phyloP scores from a whole-genome alignment of 2,113 vertebrate species.

The Antennarius striatus region DNA sequence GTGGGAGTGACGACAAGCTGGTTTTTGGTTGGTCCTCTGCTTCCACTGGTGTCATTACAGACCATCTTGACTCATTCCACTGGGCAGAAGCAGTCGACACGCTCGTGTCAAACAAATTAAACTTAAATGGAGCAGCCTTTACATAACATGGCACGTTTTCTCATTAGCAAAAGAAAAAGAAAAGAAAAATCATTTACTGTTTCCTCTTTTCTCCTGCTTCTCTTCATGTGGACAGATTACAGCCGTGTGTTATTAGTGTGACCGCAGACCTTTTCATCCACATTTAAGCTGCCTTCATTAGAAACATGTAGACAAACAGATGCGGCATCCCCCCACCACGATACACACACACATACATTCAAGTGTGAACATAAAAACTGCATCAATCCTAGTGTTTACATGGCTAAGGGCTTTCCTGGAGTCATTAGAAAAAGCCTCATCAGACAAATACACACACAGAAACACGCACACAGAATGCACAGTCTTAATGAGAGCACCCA shows the following conservation, averaged over 20 bases:
- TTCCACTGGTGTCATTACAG: conserved; percentile 33
- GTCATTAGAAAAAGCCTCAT: conserved; percentile 34
- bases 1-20: not conserved
- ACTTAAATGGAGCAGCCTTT: conserved; percentile 65
- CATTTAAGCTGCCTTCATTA: conserved; percentile 52
- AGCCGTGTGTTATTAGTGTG: conserved; percentile 47
- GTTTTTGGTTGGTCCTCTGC: conserved; percentile 11
- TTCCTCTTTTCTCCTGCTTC: conserved; percentile 31
- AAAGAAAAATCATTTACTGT: conserved; percentile 36
- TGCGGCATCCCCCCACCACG: conserved; percentile 11
- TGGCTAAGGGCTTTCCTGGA: conserved; percentile 40
- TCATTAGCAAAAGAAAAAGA: conserved; percentile 58
- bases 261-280: conserved; percentile 52
- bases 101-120: conserved; percentile 67
- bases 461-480: conserved; percentile 31
- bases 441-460: conserved; percentile 15
- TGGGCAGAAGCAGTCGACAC: conserved; percentile 42
- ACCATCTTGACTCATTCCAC: conserved; percentile 35
- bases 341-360: not conserved
- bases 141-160: conserved; percentile 68
- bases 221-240: conserved; percentile 54
- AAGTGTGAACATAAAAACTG: conserved; percentile 16
- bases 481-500: conserved; percentile 77
- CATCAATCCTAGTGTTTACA: conserved; percentile 16
- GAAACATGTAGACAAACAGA: conserved; percentile 43